Conservation (phyloP, 1,140 invertebrate genomes). For the Euura saliciscinereae region DNA sequence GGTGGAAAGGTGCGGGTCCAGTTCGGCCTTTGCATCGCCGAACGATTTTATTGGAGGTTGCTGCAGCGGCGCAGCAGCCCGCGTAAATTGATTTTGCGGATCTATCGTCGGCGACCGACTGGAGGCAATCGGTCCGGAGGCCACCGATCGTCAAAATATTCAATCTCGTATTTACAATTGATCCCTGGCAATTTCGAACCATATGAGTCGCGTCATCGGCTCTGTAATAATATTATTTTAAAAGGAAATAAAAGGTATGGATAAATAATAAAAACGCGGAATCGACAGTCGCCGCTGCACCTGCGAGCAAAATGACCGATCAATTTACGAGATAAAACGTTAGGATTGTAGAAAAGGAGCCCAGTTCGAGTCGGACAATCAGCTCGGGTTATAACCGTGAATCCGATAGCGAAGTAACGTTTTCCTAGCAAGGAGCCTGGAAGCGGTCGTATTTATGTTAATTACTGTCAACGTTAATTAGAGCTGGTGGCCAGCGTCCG, state of each 20-base stretch:
- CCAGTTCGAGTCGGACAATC: constrained; percentile 25
- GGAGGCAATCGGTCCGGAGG: not conserved
- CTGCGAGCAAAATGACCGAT: not conserved
- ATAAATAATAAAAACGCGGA: not conserved
- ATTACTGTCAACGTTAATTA: constrained; percentile 60
- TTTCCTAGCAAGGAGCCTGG: constrained; percentile 40
- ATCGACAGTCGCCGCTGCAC: not conserved
- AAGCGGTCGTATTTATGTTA: constrained; percentile 59
- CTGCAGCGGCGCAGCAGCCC: constrained; percentile 5
- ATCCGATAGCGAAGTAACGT: constrained; percentile 29
- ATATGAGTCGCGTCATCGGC: not conserved
- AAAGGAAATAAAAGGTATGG: not conserved
- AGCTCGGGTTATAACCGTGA: constrained; percentile 42
- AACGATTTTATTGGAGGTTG: not conserved
- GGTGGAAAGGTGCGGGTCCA: not conserved
- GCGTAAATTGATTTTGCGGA: constrained; percentile 36
- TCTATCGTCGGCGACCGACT: not conserved
- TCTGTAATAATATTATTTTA: not conserved
- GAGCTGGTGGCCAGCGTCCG: constrained; percentile 29
- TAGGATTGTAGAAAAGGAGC: constrained; percentile 6
- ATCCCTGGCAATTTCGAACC: too few species aligned
- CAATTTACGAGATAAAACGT: not conserved
- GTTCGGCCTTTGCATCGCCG: not conserved
- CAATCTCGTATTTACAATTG: too few species aligned
- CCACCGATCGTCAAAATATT: not conserved